Evolutionary conservation across 1,140 invertebrate genomes (phyloP), one percentile per base, ranked within the genome.

Genomic region (Heterodera carotae): DNA sequence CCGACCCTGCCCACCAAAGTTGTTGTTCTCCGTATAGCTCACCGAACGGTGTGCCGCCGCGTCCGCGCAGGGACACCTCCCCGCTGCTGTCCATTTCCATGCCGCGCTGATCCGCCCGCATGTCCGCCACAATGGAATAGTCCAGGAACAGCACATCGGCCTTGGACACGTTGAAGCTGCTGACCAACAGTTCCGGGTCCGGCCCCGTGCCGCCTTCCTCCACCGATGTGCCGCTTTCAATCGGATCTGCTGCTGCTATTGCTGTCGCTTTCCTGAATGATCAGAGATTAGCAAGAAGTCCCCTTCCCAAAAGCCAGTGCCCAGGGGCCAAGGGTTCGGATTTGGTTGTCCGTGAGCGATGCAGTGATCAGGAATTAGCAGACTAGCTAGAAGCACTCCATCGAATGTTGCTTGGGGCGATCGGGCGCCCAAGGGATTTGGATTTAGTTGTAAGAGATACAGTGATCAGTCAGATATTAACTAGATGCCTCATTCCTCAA

Each of bases 101-200:
- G 68, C 86, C 86, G 36, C 64, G 43, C 25, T 75, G 43, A 34
- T 76, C 80, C 0, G 83, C 78, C n/a, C 43, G 59, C 27, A 79
- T 75, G 62, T 84, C 76, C n/a, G 48, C 34, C 8, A 82, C 39
- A 69, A 86, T 81, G 10, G 82, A 80, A 64, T 86, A 86, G 70
- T 86, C 85, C 3, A 86, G 78, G 69, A 86, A 73, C 25, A 86
- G 76, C 39, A 56, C 80, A 56, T 84, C 77, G n/a, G 86, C 84
- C 31, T 79, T 77, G 33, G 81, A 80, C 33, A 81, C 80, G 59
- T 81, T 81, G 81, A 81, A 83, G 33, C 80, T n/a, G n/a, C n/a
- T 66, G 3, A 36, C 33, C 36, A 74, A 27, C 59, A 74, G 27
- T 18, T 74, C 72, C 39, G 53, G 72, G 25, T 74, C 72, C 59